A percentile compares a stretch with the other conserved stretches of the same genome.
Evolutionary conservation across 2,888 invertebrate species (phyloP).

Genomic region (Oligia latruncula): DNA sequence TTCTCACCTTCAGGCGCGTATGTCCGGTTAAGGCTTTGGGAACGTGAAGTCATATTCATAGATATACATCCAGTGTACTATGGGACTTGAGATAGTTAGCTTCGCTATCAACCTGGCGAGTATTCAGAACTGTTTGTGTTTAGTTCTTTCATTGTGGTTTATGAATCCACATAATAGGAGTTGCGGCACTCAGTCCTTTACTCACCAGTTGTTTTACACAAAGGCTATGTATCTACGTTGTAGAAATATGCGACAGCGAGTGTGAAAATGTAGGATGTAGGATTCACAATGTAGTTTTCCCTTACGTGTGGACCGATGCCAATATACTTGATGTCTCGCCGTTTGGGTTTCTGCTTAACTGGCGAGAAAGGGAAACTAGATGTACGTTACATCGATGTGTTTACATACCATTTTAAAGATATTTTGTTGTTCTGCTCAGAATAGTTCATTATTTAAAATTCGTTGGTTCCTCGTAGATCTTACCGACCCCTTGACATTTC

Average conservation of each 20-base stretch:
- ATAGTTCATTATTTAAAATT: too few relatives aligned
- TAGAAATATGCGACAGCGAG: neutral
- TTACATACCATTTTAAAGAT: neutral
- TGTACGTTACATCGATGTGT: neutral
- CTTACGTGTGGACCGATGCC: constrained; percentile 49
- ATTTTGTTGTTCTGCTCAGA: neutral
- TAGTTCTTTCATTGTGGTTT: neutral
- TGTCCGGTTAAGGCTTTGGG: too few relatives aligned
- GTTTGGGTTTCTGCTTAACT: constrained; percentile 28
- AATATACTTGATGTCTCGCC: constrained; percentile 35
- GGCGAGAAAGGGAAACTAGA: constrained; percentile 32
- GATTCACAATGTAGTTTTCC: constrained; percentile 42
- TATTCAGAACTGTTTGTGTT: too few relatives aligned
- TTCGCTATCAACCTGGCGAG: neutral
- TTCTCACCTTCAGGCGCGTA: too few relatives aligned
- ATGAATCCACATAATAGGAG: too few relatives aligned
- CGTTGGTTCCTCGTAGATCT: too few relatives aligned
- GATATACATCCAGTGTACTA: neutral
- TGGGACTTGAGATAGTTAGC: too few relatives aligned
- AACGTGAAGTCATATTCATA: too few relatives aligned
- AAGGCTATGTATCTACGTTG: neutral
- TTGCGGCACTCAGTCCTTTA: neutral
- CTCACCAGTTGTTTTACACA: neutral
- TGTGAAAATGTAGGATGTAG: constrained; percentile 34
- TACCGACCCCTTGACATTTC: neutral